These are phyloP conservation scores for Pseudococcus viburni DNA, from an alignment of 2,888 invertebrate genomes.

Conservation along the genomic window DNA sequence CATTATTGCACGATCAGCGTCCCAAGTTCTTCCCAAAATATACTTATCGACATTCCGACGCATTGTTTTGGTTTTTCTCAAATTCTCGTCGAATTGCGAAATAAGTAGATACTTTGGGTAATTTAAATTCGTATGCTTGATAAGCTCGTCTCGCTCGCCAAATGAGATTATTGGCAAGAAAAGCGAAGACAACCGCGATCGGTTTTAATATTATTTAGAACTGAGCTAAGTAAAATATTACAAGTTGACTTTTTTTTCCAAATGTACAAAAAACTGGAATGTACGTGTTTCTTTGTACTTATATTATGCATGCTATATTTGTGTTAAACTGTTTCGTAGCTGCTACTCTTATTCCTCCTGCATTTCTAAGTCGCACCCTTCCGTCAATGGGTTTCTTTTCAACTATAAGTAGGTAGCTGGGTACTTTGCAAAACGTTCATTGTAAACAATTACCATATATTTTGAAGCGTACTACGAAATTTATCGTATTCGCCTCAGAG, in stretches of 20 bases:
- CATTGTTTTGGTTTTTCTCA: slow-evolving; percentile 5
- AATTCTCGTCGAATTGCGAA: no score
- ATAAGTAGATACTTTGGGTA: background rate
- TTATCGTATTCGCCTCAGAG: slow-evolving; percentile 23
- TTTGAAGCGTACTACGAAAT: slow-evolving; percentile 4
- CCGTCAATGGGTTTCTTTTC: background rate
- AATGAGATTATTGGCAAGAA: slow-evolving; percentile 17
- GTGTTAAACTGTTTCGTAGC: slow-evolving; percentile 8
- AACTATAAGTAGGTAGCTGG: background rate
- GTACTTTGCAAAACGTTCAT: slow-evolving; percentile 31
- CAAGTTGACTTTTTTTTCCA: background rate
- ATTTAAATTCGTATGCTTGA: background rate
- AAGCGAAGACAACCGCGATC: background rate
- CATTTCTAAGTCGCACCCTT: background rate
- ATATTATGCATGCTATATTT: background rate
- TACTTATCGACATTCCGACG: background rate
- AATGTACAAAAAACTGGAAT: background rate
- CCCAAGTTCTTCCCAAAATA: slow-evolving; percentile 15
- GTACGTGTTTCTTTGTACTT: slow-evolving; percentile 39
- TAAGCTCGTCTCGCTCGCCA: background rate
- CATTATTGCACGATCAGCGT: slow-evolving; percentile 34
- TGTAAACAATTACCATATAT: slow-evolving; percentile 52
- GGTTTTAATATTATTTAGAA: slow-evolving; percentile 13
- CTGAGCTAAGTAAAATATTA: slow-evolving; percentile 1
- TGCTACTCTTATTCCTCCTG: background rate